These are phyloP conservation scores for Macrostomum lignano DNA, from an alignment of 1,140 invertebrate species.

Conservation along the genomic window DNA sequence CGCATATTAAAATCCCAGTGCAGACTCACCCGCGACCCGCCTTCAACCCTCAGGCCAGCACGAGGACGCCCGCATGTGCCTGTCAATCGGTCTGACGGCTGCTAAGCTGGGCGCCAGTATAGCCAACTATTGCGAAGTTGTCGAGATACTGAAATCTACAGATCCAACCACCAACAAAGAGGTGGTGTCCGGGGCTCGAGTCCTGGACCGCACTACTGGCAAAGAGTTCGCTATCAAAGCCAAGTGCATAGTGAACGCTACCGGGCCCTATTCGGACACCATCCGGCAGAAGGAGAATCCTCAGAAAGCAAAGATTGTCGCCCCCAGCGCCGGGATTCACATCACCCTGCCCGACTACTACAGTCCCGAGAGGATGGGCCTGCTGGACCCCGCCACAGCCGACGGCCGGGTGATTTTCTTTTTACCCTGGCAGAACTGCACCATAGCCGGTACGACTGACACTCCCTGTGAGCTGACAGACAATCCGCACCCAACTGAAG, in stretches of 20 bases:
- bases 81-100: slow-evolving; percentile 72
- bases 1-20: no score
- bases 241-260: slow-evolving; percentile 84
- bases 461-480: slow-evolving; percentile 66
- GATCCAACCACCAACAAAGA: no score
- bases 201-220: slow-evolving; percentile 24
- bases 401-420: slow-evolving; percentile 97
- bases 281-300: slow-evolving; percentile 71
- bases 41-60: no score
- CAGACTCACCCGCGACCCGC: no score
- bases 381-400: slow-evolving; percentile 78
- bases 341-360: slow-evolving; percentile 76
- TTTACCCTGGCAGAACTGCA: slow-evolving; percentile 75
- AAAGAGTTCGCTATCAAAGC: slow-evolving; percentile 68
- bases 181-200: background rate
- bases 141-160: slow-evolving; percentile 48
- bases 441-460: slow-evolving; percentile 85
- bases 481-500: slow-evolving; percentile 68
- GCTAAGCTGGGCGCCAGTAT: slow-evolving; percentile 61
- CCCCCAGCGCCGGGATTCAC: slow-evolving; percentile 84
- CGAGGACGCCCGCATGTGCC: slow-evolving; percentile 90
- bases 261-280: slow-evolving; percentile 80
- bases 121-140: slow-evolving; percentile 62
- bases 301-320: slow-evolving; percentile 42
- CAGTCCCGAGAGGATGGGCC: slow-evolving; percentile 81